Evolutionary conservation across 2,797 vertebrate species (phyloP).

Genomic region (Morelia viridis): DNA sequence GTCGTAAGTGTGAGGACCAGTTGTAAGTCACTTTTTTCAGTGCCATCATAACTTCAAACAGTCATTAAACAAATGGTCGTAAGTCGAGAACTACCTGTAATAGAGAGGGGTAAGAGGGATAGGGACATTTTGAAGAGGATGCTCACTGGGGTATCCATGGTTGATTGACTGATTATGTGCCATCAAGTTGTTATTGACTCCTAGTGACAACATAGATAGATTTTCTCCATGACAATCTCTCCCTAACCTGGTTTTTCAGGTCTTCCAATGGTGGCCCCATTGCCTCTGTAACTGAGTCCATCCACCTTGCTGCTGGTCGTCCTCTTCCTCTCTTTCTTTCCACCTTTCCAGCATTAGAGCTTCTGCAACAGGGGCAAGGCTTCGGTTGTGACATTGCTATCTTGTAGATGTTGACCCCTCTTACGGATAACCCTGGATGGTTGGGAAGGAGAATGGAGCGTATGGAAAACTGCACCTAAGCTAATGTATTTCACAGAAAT

Average conservation of each 20-base stretch:
- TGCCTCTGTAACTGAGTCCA: not conserved
- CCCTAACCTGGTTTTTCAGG: not conserved
- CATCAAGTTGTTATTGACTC: not conserved
- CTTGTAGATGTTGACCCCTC: not conserved
- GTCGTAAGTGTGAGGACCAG: too few species aligned
- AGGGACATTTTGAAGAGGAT: not conserved
- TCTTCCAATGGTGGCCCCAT: not conserved
- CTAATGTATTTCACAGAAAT: constrained; percentile 60
- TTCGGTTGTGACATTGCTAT: too few species aligned
- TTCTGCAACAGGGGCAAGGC: too few species aligned
- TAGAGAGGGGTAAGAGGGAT: constrained; percentile 4
- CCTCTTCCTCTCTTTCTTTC: not conserved
- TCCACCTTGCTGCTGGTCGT: not conserved
- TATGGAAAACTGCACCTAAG: constrained; percentile 65
- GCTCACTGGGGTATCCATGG: not conserved
- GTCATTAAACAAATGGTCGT: too few species aligned
- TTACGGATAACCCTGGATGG: not conserved
- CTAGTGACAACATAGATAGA: not conserved
- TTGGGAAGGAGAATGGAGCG: constrained; percentile 52
- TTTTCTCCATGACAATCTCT: not conserved
- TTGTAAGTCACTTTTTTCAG: too few species aligned
- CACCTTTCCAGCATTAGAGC: too few species aligned
- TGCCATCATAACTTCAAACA: too few species aligned
- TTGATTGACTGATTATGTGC: not conserved
- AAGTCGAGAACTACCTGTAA: not conserved